Evolutionary conservation across 2,888 invertebrate genomes (phyloP).

Genomic region (Drosophila testacea): DNA sequence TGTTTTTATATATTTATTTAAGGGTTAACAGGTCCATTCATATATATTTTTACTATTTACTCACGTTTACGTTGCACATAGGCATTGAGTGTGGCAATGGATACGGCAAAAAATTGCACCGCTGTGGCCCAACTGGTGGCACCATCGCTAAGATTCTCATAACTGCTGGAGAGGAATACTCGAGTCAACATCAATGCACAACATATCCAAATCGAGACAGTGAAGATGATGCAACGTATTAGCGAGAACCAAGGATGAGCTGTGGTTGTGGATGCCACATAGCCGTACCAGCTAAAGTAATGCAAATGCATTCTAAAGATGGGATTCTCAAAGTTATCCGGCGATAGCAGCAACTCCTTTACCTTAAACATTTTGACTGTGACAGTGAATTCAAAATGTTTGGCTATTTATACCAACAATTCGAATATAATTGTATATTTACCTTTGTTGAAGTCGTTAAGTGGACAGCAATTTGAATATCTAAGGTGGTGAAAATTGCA

Average conservation of each 20-base stretch:
- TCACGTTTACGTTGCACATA: slow-evolving; percentile 68
- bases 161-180: slow-evolving; percentile 50
- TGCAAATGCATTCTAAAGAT: slow-evolving; percentile 67
- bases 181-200: slow-evolving; percentile 57
- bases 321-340: slow-evolving; percentile 62
- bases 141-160: slow-evolving; percentile 55
- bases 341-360: slow-evolving; percentile 50
- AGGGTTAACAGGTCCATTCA: no score
- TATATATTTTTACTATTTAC: slow-evolving; percentile 12
- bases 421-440: slow-evolving; percentile 1
- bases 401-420: slow-evolving; percentile 40
- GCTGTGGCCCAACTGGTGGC: slow-evolving; percentile 74
- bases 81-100: slow-evolving; percentile 72
- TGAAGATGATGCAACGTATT: slow-evolving; percentile 64
- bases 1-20: no score
- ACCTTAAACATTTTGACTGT: slow-evolving; percentile 58
- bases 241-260: slow-evolving; percentile 50
- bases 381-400: neutral
- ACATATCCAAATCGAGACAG: slow-evolving; percentile 66
- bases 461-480: slow-evolving; percentile 58
- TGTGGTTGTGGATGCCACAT: slow-evolving; percentile 63
- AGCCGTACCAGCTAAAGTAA: slow-evolving; percentile 67
- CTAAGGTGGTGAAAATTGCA: slow-evolving; percentile 62
- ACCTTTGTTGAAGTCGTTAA: slow-evolving; percentile 23
- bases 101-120: slow-evolving; percentile 68